Percentiles rank a stretch among this genome's conserved stretches.
Evolutionary conservation across 2,888 invertebrate genomes (phyloP).

Genomic region (Ectemnius lituratus): DNA sequence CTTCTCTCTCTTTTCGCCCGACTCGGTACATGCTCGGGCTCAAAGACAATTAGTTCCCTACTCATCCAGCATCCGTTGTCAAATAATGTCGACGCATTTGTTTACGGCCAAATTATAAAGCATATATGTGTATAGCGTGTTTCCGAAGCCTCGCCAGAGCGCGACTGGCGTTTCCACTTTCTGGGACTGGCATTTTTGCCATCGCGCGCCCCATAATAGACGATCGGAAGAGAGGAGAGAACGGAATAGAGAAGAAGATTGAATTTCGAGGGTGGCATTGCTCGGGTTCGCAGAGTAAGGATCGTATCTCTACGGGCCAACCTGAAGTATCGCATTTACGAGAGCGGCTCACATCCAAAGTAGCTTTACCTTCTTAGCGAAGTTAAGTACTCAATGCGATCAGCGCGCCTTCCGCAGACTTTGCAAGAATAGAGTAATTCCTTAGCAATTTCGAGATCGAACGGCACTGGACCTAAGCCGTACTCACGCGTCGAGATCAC

Average conservation of each 20-base stretch:
- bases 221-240: constrained; percentile 19
- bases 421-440: neutral
- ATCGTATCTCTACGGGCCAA: neutral
- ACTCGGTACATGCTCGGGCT: constrained; percentile 6
- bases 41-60: constrained; percentile 22
- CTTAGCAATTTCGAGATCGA: too few relatives aligned
- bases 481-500: too few relatives aligned
- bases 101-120: constrained; percentile 30
- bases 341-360: too few relatives aligned
- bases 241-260: constrained; percentile 35
- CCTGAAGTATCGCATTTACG: neutral
- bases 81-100: constrained; percentile 18
- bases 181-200: neutral
- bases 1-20: constrained; percentile 18
- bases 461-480: too few relatives aligned
- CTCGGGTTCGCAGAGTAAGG: constrained; percentile 15
- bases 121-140: constrained; percentile 5
- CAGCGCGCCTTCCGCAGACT: neutral
- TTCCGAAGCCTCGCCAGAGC: constrained; percentile 44
- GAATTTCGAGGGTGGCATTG: constrained; percentile 31
- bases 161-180: constrained; percentile 6
- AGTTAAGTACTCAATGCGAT: too few relatives aligned
- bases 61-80: constrained; percentile 19
- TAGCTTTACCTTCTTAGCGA: neutral
- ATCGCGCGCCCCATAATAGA: constrained; percentile 8